A percentile compares a stretch with the other conserved stretches of the same genome.
Evolutionary conservation across 2,113 vertebrate genomes (phyloP).

Genomic region (Nettapus auritus): DNA sequence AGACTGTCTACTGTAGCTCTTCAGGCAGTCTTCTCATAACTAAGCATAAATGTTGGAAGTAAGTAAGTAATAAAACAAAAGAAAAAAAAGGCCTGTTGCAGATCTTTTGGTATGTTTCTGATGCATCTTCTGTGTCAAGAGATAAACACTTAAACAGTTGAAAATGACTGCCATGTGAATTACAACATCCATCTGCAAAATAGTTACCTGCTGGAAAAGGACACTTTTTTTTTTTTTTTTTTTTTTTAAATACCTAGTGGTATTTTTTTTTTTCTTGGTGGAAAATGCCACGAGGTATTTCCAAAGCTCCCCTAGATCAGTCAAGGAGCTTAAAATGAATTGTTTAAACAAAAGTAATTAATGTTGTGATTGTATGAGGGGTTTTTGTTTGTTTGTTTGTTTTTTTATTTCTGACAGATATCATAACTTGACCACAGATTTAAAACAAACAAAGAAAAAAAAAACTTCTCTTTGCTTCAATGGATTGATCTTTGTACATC

Average conservation of each 20-base stretch:
- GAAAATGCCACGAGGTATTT: background rate
- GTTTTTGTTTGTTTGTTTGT: background rate
- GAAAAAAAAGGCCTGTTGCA: background rate
- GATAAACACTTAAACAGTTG: conserved; percentile 18
- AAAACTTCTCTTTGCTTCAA: background rate
- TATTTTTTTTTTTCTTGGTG: background rate
- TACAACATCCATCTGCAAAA: conserved; percentile 32
- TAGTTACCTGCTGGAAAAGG: background rate
- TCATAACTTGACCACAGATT: background rate
- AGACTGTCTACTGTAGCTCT: conserved; percentile 5
- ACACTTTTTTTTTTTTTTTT: background rate
- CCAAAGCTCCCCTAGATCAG: background rate
- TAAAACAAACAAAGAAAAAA: background rate
- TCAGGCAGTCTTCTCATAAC: background rate
- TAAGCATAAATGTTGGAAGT: background rate
- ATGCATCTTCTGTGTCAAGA: background rate
- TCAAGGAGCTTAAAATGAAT: background rate
- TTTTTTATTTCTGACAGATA: background rate
- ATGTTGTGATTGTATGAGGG: background rate
- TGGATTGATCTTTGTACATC: background rate
- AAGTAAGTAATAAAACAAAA: conserved; percentile 66
- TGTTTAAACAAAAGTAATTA: background rate
- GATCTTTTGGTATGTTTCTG: background rate
- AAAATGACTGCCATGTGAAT: conserved; percentile 12
- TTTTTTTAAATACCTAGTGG: background rate